These are phyloP conservation scores for Alentia gelatinosa DNA, from an alignment of 2,888 invertebrate species.

Conservation along the genomic window DNA sequence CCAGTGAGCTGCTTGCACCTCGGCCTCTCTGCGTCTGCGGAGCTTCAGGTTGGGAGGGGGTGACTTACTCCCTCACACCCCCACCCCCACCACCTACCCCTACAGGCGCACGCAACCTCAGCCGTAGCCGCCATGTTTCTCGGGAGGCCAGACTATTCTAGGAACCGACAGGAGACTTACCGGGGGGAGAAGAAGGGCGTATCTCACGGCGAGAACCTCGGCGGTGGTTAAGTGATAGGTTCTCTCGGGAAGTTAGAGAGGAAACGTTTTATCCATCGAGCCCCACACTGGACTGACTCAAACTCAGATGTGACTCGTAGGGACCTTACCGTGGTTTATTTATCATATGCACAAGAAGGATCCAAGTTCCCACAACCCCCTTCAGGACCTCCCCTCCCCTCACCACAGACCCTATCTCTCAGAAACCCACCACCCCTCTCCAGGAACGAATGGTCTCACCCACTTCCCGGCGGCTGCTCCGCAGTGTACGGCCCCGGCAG, in stretches of 20 bases:
- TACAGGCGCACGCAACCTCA: not conserved
- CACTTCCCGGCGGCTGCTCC: not conserved
- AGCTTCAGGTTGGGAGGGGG: not conserved
- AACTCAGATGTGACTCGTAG: no score
- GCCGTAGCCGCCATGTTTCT: not conserved
- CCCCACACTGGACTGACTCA: no score
- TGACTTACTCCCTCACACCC: not conserved
- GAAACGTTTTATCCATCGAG: no score
- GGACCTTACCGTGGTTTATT: no score
- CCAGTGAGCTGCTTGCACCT: not conserved
- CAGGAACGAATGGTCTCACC: not conserved
- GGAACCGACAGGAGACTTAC: not conserved
- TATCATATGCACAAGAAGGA: not conserved
- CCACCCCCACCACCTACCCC: not conserved
- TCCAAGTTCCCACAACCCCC: slow-evolving; percentile 6
- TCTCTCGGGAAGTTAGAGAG: no score
- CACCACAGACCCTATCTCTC: not conserved
- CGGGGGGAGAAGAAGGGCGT: no score
- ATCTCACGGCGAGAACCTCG: no score
- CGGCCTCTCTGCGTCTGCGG: not conserved
- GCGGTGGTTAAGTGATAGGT: no score
- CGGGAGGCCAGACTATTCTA: not conserved
- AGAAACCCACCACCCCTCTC: not conserved
- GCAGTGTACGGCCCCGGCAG: not conserved
- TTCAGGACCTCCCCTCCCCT: not conserved